Percentiles rank a stretch among this genome's conserved stretches.
Conservation (phyloP, 2,888 invertebrate species). For the Drosophila seclusa region DNA sequence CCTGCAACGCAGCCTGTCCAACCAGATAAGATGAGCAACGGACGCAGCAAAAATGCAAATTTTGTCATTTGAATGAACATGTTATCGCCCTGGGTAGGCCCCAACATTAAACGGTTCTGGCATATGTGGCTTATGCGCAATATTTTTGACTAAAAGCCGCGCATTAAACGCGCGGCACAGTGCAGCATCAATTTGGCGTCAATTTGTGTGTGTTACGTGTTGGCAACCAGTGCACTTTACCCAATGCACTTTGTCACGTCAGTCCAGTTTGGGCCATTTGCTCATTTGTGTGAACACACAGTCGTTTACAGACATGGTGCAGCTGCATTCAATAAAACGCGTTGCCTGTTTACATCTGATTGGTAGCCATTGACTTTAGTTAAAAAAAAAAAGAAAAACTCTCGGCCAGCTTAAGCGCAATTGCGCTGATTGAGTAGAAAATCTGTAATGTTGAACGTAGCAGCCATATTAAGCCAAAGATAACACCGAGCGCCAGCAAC, state of each 20-base stretch:
- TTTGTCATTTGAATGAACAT: constrained; percentile 60
- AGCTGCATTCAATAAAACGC: constrained; percentile 51
- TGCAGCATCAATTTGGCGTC: constrained; percentile 22
- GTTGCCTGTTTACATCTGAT: constrained; percentile 15
- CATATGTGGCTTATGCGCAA: constrained; percentile 54
- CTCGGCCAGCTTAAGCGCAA: constrained; percentile 7
- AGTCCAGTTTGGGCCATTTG: constrained; percentile 36
- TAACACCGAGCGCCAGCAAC: constrained; percentile 17
- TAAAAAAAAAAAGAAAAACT: constrained; percentile 12
- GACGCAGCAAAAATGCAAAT: constrained; percentile 47
- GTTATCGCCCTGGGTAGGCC: constrained; percentile 3
- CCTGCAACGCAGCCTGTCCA: constrained; percentile 11
- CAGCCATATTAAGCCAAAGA: constrained; percentile 32
- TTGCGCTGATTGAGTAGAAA: constrained; percentile 42
- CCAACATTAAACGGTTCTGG: background rate
- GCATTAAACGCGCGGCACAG: constrained; percentile 27
- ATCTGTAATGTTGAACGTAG: constrained; percentile 29
- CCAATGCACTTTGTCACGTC: constrained; percentile 57
- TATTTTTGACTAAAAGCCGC: constrained; percentile 41
- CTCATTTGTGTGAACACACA: constrained; percentile 26
- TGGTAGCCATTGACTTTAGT: constrained; percentile 24
- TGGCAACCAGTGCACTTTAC: constrained; percentile 23
- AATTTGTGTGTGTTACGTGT: constrained; percentile 55
- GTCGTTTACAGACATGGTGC: constrained; percentile 24
- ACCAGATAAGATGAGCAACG: constrained; percentile 21